phyloP scores from a whole-genome alignment of 2,113 vertebrate species.

The Talpa occidentalis region DNA sequence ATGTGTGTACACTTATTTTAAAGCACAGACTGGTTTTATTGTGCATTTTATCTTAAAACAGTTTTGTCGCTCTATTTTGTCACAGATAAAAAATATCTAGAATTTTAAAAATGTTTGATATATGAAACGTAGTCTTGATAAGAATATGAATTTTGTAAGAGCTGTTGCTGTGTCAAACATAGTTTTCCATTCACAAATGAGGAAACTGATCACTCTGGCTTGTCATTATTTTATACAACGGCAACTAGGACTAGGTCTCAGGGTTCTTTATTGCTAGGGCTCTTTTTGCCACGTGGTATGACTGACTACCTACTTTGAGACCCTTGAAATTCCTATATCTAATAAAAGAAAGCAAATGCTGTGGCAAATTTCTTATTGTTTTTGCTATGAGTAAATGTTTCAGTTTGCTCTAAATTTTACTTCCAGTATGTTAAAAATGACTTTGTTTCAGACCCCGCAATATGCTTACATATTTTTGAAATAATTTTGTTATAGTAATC shows the following conservation, averaged over 20 bases:
- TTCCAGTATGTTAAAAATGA: not conserved
- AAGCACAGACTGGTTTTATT: slow-evolving; percentile 23
- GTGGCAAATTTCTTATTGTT: not conserved
- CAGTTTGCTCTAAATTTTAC: slow-evolving; percentile 33
- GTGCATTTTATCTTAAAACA: slow-evolving; percentile 57
- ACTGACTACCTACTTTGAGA: not conserved
- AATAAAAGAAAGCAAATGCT: not conserved
- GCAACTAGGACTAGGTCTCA: not conserved
- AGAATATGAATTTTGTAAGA: slow-evolving; percentile 2
- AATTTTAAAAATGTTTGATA: slow-evolving; percentile 38
- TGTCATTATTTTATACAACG: not conserved
- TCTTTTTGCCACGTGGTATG: not conserved
- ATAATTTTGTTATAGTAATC: slow-evolving; percentile 57
- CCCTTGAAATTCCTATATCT: not conserved
- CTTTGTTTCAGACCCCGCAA: slow-evolving; percentile 27
- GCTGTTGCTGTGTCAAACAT: not conserved
- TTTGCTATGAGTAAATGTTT: slow-evolving; percentile 39
- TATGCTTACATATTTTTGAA: slow-evolving; percentile 51
- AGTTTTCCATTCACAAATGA: not conserved
- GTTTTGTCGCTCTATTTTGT: slow-evolving; percentile 62
- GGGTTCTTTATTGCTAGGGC: not conserved
- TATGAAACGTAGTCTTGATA: slow-evolving; percentile 37
- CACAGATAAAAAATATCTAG: slow-evolving; percentile 34
- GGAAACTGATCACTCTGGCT: not conserved
- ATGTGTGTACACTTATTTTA: slow-evolving; percentile 45